Evolutionary conservation across 2,797 vertebrate genomes (phyloP).

Genomic region (Gymnothorax reevesii): DNA sequence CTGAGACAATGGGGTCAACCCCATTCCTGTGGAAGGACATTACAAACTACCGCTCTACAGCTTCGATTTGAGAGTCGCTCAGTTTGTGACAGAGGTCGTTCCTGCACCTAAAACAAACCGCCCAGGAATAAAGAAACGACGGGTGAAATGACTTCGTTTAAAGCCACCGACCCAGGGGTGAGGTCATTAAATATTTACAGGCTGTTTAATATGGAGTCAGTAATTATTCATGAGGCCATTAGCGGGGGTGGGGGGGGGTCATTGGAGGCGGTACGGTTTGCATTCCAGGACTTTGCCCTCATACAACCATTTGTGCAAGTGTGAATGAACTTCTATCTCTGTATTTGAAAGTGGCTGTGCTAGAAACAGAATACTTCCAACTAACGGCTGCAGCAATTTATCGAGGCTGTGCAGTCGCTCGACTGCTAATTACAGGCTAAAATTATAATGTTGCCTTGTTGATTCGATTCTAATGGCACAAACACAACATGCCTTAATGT

Average conservation of each 20-base stretch:
- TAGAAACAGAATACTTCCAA: neutral
- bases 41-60: too few relatives aligned
- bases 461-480: neutral
- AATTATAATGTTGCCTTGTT: neutral
- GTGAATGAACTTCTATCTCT: neutral
- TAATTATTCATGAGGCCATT: constrained; percentile 6
- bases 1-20: neutral
- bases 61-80: too few relatives aligned
- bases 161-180: neutral
- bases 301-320: neutral
- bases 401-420: neutral
- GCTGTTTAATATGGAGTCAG: neutral
- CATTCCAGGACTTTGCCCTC: neutral
- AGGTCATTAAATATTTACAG: neutral
- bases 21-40: neutral
- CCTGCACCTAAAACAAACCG: neutral
- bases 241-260: neutral
- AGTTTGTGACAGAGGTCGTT: neutral
- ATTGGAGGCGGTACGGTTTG: neutral
- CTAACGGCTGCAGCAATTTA: neutral
- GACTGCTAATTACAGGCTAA: neutral
- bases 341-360: neutral
- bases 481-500: neutral
- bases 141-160: neutral
- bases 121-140: neutral